phyloP scores from a whole-genome alignment of 2,113 vertebrate genomes.

The Zapus hudsonius region DNA sequence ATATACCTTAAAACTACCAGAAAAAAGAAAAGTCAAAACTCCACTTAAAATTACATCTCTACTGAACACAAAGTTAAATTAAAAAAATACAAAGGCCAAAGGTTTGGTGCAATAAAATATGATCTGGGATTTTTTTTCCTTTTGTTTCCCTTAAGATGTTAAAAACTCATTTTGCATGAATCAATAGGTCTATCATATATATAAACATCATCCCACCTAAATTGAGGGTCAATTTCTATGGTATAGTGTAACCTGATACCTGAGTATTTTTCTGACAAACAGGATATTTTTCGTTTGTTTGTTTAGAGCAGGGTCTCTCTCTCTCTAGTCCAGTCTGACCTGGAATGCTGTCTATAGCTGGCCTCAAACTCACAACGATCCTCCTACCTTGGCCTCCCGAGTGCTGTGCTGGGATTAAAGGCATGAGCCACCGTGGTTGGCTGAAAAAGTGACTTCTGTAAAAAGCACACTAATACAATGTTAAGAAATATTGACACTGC shows the following conservation, averaged over 20 bases:
- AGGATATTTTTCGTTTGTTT: too few relatives aligned
- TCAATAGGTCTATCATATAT: not conserved
- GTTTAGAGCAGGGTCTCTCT: too few relatives aligned
- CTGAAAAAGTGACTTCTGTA: not conserved
- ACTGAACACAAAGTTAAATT: constrained; percentile 1
- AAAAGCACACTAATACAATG: not conserved
- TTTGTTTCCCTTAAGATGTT: not conserved
- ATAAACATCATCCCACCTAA: not conserved
- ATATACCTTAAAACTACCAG: not conserved
- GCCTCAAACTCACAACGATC: too few relatives aligned
- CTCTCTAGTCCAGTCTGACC: too few relatives aligned
- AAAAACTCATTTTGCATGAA: constrained; percentile 24
- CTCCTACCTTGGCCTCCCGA: too few relatives aligned
- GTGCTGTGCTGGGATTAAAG: too few relatives aligned
- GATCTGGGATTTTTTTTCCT: not conserved
- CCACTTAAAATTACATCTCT: not conserved
- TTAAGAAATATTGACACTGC: not conserved
- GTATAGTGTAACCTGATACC: not conserved
- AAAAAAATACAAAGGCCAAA: not conserved
- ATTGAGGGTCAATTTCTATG: not conserved
- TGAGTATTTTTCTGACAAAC: constrained; percentile 21
- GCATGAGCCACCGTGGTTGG: too few relatives aligned
- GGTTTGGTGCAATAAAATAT: not conserved
- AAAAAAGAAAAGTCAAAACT: not conserved
- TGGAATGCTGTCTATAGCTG: too few relatives aligned